Percentiles rank a stretch among this genome's conserved stretches.
Conservation (phyloP, 2,113 vertebrate genomes). For the Scomber scombrus region DNA sequence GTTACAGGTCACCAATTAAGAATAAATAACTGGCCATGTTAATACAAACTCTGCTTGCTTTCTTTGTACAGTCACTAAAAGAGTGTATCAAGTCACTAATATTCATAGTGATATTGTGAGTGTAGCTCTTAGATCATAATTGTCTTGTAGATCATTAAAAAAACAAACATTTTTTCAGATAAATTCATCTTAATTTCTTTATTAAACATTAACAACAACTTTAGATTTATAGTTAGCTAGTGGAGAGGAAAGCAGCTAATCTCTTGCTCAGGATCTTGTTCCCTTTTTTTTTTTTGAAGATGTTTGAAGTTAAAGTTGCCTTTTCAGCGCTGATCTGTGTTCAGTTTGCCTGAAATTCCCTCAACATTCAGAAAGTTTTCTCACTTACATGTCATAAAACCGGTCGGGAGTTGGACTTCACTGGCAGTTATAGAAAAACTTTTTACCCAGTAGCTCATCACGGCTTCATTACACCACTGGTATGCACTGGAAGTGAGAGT, state of each 20-base stretch:
- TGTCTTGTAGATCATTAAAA: constrained; percentile 50
- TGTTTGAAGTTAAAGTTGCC: constrained; percentile 33
- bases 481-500: constrained; percentile 23
- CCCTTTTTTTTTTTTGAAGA: constrained; percentile 69
- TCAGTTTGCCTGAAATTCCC: not conserved
- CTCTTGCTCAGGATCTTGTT: constrained; percentile 60
- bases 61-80: constrained; percentile 80
- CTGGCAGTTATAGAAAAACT: constrained; percentile 14
- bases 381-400: constrained; percentile 35
- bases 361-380: constrained; percentile 23
- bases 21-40: constrained; percentile 87
- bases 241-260: constrained; percentile 61
- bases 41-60: constrained; percentile 73
- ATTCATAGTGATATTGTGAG: constrained; percentile 56
- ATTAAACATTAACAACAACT: constrained; percentile 73
- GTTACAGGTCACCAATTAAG: constrained; percentile 84
- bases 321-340: not conserved
- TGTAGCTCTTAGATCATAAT: constrained; percentile 56
- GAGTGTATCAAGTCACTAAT: constrained; percentile 71
- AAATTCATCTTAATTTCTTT: constrained; percentile 69
- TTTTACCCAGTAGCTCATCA: not conserved
- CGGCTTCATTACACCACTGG: constrained; percentile 30
- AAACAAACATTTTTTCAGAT: constrained; percentile 50
- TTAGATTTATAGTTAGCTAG: constrained; percentile 69
- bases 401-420: constrained; percentile 32